Evolutionary conservation across 2,888 invertebrate genomes (phyloP).

Genomic region (Neocrepidodera transversa): DNA sequence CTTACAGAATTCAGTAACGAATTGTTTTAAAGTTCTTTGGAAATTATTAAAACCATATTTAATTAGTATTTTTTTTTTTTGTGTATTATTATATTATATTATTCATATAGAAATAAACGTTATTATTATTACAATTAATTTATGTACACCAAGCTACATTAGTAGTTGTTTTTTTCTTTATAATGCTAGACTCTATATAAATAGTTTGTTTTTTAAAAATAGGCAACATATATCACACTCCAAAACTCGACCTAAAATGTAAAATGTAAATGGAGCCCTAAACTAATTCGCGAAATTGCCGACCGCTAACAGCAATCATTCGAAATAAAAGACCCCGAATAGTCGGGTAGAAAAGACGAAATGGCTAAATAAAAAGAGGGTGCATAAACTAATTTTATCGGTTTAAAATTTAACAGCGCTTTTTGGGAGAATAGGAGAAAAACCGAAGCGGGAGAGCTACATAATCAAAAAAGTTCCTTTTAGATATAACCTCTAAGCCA

Average conservation of each 20-base stretch:
- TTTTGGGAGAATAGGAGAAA: background rate
- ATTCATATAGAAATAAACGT: too few relatives aligned
- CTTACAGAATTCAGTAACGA: too few relatives aligned
- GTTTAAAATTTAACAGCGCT: constrained; percentile 12
- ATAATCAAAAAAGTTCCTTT: background rate
- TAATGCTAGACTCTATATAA: too few relatives aligned
- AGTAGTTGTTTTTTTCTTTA: too few relatives aligned
- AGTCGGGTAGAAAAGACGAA: background rate
- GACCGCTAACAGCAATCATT: background rate
- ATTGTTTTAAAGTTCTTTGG: too few relatives aligned
- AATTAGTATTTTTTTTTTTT: too few relatives aligned
- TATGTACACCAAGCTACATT: too few relatives aligned
- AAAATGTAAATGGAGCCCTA: background rate
- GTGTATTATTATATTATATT: too few relatives aligned
- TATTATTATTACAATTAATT: too few relatives aligned
- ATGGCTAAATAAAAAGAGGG: constrained; percentile 4
- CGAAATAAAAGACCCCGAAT: constrained; percentile 8
- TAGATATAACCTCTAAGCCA: background rate
- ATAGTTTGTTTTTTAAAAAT: background rate
- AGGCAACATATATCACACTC: background rate
- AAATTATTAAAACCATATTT: too few relatives aligned
- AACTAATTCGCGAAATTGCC: constrained; percentile 2
- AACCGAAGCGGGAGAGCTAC: background rate
- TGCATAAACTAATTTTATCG: constrained; percentile 15
- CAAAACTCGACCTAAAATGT: too few relatives aligned